Evolutionary conservation across 2,113 vertebrate species (phyloP).

Genomic region (Donacobius atricapilla): DNA sequence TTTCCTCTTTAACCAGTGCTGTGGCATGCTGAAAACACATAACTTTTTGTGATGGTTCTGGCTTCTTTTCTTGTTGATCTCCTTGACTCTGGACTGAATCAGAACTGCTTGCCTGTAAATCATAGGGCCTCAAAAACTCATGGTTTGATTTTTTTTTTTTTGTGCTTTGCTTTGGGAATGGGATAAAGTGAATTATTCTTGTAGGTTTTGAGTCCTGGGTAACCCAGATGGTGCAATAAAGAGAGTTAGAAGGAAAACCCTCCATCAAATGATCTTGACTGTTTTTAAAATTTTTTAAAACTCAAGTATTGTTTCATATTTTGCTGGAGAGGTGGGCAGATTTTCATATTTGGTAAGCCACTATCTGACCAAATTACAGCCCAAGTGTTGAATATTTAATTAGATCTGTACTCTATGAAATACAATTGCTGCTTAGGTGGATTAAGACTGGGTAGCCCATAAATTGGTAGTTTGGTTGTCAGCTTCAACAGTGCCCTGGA

Average conservation of each 20-base stretch:
- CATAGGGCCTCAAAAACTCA: background rate
- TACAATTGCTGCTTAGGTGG: background rate
- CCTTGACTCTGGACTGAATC: background rate
- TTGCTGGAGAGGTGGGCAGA: background rate
- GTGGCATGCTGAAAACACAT: background rate
- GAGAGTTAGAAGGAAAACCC: background rate
- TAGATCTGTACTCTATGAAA: background rate
- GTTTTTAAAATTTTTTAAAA: background rate
- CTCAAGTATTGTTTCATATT: background rate
- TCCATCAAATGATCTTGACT: background rate
- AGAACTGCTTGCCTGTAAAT: background rate
- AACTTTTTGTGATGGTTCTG: background rate
- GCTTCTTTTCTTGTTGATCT: background rate
- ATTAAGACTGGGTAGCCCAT: background rate
- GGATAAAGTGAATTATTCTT: background rate
- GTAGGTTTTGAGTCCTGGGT: background rate
- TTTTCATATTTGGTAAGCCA: slow-evolving; percentile 6
- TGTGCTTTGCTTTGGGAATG: background rate
- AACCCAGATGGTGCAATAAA: background rate
- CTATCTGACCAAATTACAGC: background rate
- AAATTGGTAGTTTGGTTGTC: slow-evolving; percentile 40
- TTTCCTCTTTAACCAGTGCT: background rate
- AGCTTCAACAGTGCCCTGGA: background rate
- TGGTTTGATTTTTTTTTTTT: background rate
- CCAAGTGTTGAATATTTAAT: background rate